Evolutionary conservation across 2,113 vertebrate species (phyloP), one percentile per base, ranked within the genome.

Genomic region (Emydocephalus ijimae): DNA sequence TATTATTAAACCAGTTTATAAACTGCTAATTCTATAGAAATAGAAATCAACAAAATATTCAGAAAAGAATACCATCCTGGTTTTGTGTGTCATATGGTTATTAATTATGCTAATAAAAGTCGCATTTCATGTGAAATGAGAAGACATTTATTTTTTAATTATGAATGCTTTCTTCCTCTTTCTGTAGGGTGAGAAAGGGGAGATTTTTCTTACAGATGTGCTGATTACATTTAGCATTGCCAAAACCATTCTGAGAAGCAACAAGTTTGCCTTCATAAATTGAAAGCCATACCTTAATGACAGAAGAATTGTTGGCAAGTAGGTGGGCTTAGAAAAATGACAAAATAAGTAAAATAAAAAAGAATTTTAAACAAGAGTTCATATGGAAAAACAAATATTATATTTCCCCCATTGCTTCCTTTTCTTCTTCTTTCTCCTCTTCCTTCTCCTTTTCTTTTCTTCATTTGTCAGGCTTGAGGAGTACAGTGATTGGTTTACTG

Each of bases 401-500:
- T 92, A 90, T 91, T 90, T 1, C 54, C 94, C 89, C 5, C 48
- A 5, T 8, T 93, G 59, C 23, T 74, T 57, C 69, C 12, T n/a
- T 12, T 4, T 69, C 61, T 4, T 64, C 59, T 23, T 26, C 24
- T 91, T 89, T 57, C 88, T 64, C 43, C 55, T 14, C 5, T 92
- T 85, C 39, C 61, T 59, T 34, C 4, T 81, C 34, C 34, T 81
- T 39, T 43, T 81, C 34, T 21, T 29, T 93, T 89, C 57, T 89
- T 92, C 91, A 90, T 90, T 85, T 50, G 88, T 50, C 94, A 92
- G 20, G 20, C 86, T 88, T 94, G 90, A 95, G 89, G 88, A 95
- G 92, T 90, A n/a, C 95, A 95, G 61, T 59, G 85, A 92, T 90
- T 92, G 92, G 91, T 90, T 93, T 26, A 92, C 52, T 93, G 91